Evolutionary conservation across 2,888 invertebrate genomes (phyloP).

Genomic region (Microchrysa polita): DNA sequence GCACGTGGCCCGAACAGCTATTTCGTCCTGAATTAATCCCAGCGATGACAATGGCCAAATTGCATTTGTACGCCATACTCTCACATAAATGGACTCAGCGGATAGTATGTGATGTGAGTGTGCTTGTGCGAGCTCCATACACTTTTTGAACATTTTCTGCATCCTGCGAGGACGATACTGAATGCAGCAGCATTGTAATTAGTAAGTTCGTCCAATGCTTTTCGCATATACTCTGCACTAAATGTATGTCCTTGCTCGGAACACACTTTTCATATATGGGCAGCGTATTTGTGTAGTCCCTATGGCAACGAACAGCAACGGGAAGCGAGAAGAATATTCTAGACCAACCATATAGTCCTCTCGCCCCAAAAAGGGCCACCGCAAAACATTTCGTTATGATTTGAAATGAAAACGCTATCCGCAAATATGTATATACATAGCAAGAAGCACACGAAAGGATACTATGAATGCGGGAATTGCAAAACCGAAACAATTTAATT

Average conservation of each 20-base stretch:
- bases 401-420: slow-evolving; percentile 5
- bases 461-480: not conserved
- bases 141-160: not conserved
- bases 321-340: too few relatives aligned
- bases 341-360: too few relatives aligned
- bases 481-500: slow-evolving; percentile 37
- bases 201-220: slow-evolving; percentile 8
- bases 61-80: slow-evolving; percentile 1
- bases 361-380: not conserved
- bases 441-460: too few relatives aligned
- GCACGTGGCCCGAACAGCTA: slow-evolving; percentile 22
- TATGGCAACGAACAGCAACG: too few relatives aligned
- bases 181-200: slow-evolving; percentile 26
- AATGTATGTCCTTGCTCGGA: too few relatives aligned
- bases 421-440: too few relatives aligned
- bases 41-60: slow-evolving; percentile 27
- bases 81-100: not conserved
- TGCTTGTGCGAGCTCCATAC: too few relatives aligned
- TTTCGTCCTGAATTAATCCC: slow-evolving; percentile 19
- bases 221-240: too few relatives aligned
- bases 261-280: too few relatives aligned
- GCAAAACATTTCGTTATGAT: slow-evolving; percentile 15
- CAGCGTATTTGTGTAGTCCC: too few relatives aligned
- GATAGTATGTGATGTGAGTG: not conserved
- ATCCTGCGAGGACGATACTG: not conserved